These are phyloP conservation scores for Tuberolachnus salignus DNA, from an alignment of 2,888 invertebrate species.

Conservation along the genomic window DNA sequence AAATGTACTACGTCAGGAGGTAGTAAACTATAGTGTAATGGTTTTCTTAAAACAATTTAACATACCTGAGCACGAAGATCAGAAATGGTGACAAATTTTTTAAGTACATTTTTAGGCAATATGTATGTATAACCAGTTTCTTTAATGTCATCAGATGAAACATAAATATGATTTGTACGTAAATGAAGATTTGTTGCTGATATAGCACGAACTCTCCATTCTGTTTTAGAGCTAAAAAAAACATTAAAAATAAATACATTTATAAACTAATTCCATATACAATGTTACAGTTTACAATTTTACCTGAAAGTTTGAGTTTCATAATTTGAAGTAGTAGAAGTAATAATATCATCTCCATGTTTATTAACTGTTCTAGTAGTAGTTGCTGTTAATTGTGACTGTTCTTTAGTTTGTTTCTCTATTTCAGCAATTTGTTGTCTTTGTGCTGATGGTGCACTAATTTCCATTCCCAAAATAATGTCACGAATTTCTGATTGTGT, in stretches of 20 bases:
- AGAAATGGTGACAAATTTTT: slow-evolving; percentile 98
- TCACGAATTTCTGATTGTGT: slow-evolving; percentile 99
- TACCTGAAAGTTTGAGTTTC: slow-evolving; percentile 91
- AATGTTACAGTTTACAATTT: slow-evolving; percentile 13
- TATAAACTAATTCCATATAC: not conserved
- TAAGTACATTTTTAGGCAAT: slow-evolving; percentile 92
- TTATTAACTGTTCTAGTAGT: slow-evolving; percentile 99
- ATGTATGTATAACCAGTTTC: slow-evolving; percentile 98
- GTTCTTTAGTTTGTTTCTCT: slow-evolving; percentile 99
- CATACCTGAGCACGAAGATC: slow-evolving; percentile 86
- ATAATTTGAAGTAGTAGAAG: slow-evolving; percentile 98
- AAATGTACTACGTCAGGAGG: no score
- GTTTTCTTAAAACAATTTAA: not conserved
- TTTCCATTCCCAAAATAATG: slow-evolving; percentile 86
- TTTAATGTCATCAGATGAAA: slow-evolving; percentile 98
- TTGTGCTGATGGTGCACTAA: slow-evolving; percentile 98
- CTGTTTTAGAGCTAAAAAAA: slow-evolving; percentile 84
- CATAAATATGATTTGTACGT: slow-evolving; percentile 98
- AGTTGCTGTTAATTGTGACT: slow-evolving; percentile 96
- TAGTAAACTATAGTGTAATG: not conserved
- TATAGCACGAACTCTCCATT: slow-evolving; percentile 98
- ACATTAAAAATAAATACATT: not conserved
- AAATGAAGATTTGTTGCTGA: slow-evolving; percentile 96
- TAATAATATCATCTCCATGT: slow-evolving; percentile 99
- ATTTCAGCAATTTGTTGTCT: slow-evolving; percentile 99